Evolutionary conservation across 2,113 vertebrate genomes (phyloP).

Genomic region (Sceloporus tristichus): DNA sequence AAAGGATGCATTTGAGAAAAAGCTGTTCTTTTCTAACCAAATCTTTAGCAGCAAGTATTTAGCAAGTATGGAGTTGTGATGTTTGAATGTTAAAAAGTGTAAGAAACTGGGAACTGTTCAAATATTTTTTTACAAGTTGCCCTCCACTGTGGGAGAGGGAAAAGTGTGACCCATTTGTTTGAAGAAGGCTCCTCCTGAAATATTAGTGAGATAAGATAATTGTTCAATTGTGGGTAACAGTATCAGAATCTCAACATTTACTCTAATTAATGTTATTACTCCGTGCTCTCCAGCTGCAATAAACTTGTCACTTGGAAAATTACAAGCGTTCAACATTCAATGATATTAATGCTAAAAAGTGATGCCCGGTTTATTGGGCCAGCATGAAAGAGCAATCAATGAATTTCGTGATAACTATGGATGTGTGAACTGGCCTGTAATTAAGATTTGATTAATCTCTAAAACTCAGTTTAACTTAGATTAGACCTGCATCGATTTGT

Average conservation of each 20-base stretch:
- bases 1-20: neutral
- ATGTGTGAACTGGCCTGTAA: conserved; percentile 72
- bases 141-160: too few relatives aligned
- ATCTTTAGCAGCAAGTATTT: neutral
- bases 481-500: conserved; percentile 72
- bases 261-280: conserved; percentile 69
- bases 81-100: neutral
- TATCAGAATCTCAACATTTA: conserved; percentile 58
- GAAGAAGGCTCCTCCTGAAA: neutral
- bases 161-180: too few relatives aligned
- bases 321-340: conserved; percentile 65
- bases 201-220: conserved; percentile 26
- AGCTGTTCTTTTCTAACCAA: neutral
- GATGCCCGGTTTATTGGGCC: conserved; percentile 64
- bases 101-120: neutral
- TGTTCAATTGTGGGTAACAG: conserved; percentile 44
- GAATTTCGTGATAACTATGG: conserved; percentile 68
- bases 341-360: conserved; percentile 69
- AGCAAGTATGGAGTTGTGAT: neutral
- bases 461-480: conserved; percentile 74
- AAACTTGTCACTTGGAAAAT: conserved; percentile 65
- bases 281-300: conserved; percentile 47
- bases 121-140: neutral
- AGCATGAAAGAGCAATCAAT: conserved; percentile 52
- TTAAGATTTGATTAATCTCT: conserved; percentile 78